Conservation (phyloP, 2,888 invertebrate genomes). For the Mythimna loreyi region DNA sequence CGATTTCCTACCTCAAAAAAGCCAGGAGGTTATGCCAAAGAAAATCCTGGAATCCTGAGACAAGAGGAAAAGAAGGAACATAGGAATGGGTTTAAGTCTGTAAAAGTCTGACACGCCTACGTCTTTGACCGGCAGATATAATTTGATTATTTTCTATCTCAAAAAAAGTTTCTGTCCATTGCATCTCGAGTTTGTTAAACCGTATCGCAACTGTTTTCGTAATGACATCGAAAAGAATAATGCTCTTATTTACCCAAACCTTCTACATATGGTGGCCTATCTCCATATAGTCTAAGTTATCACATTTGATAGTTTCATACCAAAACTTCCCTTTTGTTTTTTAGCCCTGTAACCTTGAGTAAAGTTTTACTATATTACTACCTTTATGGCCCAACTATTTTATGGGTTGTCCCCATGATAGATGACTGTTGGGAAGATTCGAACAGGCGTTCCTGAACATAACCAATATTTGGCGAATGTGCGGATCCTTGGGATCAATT, state of each 20-base stretch:
- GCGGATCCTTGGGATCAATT: constrained; percentile 22
- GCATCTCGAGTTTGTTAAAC: not conserved
- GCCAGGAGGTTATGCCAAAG: too few species aligned
- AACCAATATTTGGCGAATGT: constrained; percentile 18
- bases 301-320: constrained; percentile 13
- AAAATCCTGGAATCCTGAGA: too few species aligned
- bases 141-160: too few species aligned
- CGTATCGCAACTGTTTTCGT: not conserved
- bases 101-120: too few species aligned
- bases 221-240: constrained; percentile 1
- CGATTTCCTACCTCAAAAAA: too few species aligned
- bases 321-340: constrained; percentile 36
- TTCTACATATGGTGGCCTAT: not conserved
- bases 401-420: constrained; percentile 39
- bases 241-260: constrained; percentile 10
- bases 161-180: too few species aligned
- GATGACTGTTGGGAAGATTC: constrained; percentile 24
- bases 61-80: too few species aligned
- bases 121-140: too few species aligned
- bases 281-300: not conserved
- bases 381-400: constrained; percentile 62
- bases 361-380: constrained; percentile 40
- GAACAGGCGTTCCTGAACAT: constrained; percentile 35
- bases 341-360: constrained; percentile 49
- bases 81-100: too few species aligned